Percentiles rank a stretch among this genome's conserved stretches.
These are phyloP conservation scores for Clupea harengus DNA, from an alignment of 2,113 vertebrate genomes.

Conservation along the genomic window DNA sequence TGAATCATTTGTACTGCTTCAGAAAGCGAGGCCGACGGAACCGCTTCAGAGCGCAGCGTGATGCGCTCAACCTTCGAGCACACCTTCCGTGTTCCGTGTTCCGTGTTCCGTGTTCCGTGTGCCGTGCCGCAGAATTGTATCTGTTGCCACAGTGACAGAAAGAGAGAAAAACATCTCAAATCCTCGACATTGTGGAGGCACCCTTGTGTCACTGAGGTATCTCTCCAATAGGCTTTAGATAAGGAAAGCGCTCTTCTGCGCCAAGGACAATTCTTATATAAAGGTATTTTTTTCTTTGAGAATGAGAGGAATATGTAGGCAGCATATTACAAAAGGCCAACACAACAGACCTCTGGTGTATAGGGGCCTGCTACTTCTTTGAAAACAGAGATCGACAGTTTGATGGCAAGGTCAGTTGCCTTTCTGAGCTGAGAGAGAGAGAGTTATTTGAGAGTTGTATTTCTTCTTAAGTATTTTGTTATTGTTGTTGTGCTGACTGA, in stretches of 20 bases:
- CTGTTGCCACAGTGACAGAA: neutral
- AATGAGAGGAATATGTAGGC: neutral
- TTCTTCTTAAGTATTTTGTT: too few relatives aligned
- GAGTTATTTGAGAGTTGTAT: too few relatives aligned
- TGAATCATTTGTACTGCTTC: constrained; percentile 47
- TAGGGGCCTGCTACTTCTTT: too few relatives aligned
- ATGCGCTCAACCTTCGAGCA: neutral
- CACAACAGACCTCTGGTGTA: too few relatives aligned
- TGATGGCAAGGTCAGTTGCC: too few relatives aligned
- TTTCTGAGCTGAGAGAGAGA: too few relatives aligned
- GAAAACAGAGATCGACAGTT: too few relatives aligned
- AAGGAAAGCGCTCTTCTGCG: neutral
- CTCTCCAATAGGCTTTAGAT: neutral
- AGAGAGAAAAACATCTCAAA: neutral
- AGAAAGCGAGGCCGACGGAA: constrained; percentile 24
- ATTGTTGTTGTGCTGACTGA: too few relatives aligned
- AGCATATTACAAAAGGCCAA: neutral
- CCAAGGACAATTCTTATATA: neutral
- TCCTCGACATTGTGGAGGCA: neutral
- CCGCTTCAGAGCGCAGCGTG: neutral
- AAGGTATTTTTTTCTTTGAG: neutral
- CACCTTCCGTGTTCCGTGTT: neutral
- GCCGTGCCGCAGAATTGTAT: neutral
- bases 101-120: neutral
- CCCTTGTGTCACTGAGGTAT: neutral